Base-by-base conservation (phyloP, 2,113 vertebrate genomes). In the Gallinago paraguaiae region DNA sequence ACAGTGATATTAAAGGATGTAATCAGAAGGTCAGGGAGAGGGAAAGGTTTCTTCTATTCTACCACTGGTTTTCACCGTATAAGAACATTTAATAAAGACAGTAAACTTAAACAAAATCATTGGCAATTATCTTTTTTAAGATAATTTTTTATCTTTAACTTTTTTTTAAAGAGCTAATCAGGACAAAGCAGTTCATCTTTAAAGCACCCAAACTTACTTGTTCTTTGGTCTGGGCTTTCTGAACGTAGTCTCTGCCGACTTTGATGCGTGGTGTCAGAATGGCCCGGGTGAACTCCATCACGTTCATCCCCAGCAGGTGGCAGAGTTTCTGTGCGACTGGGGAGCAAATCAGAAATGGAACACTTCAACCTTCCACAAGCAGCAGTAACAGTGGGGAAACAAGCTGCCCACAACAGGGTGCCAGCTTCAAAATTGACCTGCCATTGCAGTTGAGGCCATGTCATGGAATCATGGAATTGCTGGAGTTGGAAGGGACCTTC, bases 171-270 rank as follows among this genome's bases (percentile, higher is more conserved):
- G 33, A 56, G 50, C 24, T 61, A 12, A 24, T 2, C 5, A 43
- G 27, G 35, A 35, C 2, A 30, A 67, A 50, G 37, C 37, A 41
- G 7, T 8, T 3, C 3, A 39, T 0, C 17, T 33, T 13, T 18
- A 17, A 37, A 41, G 78, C 56, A 17, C 30, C 51, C 27, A 3
- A n/a, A 75, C 98, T 92, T 91, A 99, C 99, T 97, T 99, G 99
- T 67, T 99, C 99, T 97, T 99, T 99, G 93, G 99, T 99, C 97
- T 99, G 99, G 30, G 99, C 99, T 98, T 99, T 99, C 98, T 99
- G 99, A 19, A 99, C 99, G 0, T 99, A 99, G 97, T 99, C 99
- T 93, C 99, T 97, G 93, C 99, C 99, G n/a, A 99, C 99, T 94
- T 99, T 99, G 97, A 99, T 99, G 92, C 99, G 98, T 0, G 99